phyloP scores from a whole-genome alignment of 1,140 invertebrate genomes.

The Ceratosolen solmsi region DNA sequence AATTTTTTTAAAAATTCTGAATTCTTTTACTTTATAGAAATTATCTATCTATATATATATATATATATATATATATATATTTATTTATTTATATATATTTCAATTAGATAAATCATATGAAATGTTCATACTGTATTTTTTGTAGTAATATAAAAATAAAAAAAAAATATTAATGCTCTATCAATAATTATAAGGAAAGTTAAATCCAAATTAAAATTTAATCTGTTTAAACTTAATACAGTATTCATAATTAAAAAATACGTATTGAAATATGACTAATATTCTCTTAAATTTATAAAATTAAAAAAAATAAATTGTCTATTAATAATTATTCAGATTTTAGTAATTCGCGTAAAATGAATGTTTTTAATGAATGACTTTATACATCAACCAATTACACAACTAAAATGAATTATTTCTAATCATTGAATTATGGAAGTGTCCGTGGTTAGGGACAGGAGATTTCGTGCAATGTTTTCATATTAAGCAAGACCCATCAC shows the following conservation, averaged over 20 bases:
- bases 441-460: conserved; percentile 32
- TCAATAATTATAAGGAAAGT: too few species aligned
- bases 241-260: not conserved
- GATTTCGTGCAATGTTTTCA: conserved; percentile 47
- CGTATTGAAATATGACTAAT: not conserved
- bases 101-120: too few species aligned
- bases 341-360: not conserved
- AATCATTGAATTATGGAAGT: conserved; percentile 50
- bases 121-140: too few species aligned
- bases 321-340: not conserved
- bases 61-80: too few species aligned
- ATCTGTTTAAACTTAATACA: not conserved
- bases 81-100: too few species aligned
- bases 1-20: too few species aligned
- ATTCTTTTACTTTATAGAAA: too few species aligned
- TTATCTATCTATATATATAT: too few species aligned
- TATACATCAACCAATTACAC: conserved; percentile 48
- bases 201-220: not conserved
- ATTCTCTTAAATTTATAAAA: not conserved
- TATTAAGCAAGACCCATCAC: conserved; percentile 65
- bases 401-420: conserved; percentile 45
- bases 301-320: not conserved
- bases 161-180: too few species aligned
- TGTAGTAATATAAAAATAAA: too few species aligned
- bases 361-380: conserved; percentile 35